Evolutionary conservation across 92 coral and sea anemone genomes (phyloP), one percentile per base, ranked within the genome.

Genomic region (Diadumene lineata): DNA sequence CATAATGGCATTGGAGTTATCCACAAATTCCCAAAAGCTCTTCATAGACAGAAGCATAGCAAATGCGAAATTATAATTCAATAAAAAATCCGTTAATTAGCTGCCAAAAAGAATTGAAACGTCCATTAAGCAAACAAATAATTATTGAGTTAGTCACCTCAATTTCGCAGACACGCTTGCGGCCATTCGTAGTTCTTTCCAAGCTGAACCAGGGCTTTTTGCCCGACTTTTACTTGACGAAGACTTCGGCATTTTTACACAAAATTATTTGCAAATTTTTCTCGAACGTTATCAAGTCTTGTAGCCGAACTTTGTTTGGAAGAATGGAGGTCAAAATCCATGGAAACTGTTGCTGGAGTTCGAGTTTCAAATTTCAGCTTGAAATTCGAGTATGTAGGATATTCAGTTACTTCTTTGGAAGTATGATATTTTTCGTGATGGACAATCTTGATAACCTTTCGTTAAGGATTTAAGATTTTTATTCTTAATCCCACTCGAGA

Each of bases 131-230:
- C 38, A 46, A 67, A 17, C 29, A n/a, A 22, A 1, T 0, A 28
- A 70, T 44, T 70, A 9, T 19, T 24, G 31, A 17, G 31, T 19
- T 57, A n/a, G n/a, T 85, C 82, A 89, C 97, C 97, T 91, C 66
- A 91, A 81, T 75, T 70, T 85, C 56, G 90, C 92, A 56, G 97
- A 91, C 64, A 68, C 50, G 28, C 64, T 77, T 0, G 90, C 50
- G 1, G 92, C 85, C 44, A 82, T 85, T 75, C 92, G 44, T 53
- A 91, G 43, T 8, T 91, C 97, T 53, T 81, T 88, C 97, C 97
- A 91, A 21, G 62, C 84, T 23, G 79, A 43, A 16, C 74, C 78
- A 0, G 76, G 56, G 32, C 62, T 30, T 28, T 60, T 74, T 33
- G 70, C 79, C 25, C 69, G 43, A 10, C n/a, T 34, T 44, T 58